phyloP scores from a whole-genome alignment of 2,113 vertebrate species.

The Phoxinus phoxinus region DNA sequence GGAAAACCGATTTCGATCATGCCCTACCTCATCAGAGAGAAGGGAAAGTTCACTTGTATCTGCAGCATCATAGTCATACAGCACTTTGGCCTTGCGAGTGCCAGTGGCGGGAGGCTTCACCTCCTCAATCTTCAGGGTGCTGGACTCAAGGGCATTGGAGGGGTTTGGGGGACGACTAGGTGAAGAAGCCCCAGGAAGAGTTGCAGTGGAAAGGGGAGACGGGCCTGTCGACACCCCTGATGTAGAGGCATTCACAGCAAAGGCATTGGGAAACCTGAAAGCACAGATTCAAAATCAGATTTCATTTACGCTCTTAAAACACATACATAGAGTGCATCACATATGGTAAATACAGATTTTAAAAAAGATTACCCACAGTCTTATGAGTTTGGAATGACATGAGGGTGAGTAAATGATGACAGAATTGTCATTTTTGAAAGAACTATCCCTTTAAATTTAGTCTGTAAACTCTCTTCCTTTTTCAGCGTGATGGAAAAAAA shows the following conservation, averaged over 20 bases:
- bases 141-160: constrained; percentile 67
- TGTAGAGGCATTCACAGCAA: constrained; percentile 76
- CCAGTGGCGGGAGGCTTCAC: constrained; percentile 88
- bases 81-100: constrained; percentile 91
- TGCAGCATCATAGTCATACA: constrained; percentile 93
- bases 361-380: too few species aligned
- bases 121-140: constrained; percentile 85
- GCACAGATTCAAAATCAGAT: not conserved
- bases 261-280: constrained; percentile 88
- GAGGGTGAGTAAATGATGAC: too few species aligned
- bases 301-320: too few species aligned
- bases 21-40: constrained; percentile 89
- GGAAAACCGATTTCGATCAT: not conserved
- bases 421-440: too few species aligned
- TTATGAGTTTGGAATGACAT: too few species aligned
- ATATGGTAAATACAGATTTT: too few species aligned
- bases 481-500: not conserved
- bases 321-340: too few species aligned
- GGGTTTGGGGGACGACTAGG: constrained; percentile 36
- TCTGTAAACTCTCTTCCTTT: not conserved
- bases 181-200: constrained; percentile 69
- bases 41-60: constrained; percentile 94
- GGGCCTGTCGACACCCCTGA: constrained; percentile 58
- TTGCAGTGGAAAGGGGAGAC: constrained; percentile 68
- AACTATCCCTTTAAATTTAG: too few species aligned